Evolutionary conservation across 2,888 invertebrate genomes (phyloP).

Genomic region (Campaea margaritaria): DNA sequence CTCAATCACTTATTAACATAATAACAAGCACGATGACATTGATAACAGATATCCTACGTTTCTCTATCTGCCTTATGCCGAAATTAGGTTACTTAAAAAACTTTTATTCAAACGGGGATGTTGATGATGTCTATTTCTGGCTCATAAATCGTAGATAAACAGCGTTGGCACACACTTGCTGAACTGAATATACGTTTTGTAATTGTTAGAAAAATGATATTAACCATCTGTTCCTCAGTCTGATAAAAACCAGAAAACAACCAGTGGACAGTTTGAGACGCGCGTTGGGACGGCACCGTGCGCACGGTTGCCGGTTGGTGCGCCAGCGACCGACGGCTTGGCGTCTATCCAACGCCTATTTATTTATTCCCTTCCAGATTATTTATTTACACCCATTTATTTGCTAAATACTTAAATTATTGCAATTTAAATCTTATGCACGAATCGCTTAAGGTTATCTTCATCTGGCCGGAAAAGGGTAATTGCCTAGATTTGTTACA

Average conservation of each 20-base stretch:
- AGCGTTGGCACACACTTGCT: slow-evolving; percentile 1
- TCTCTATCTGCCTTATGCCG: not conserved
- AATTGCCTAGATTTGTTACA: not conserved
- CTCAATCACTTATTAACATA: no score
- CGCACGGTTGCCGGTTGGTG: slow-evolving; percentile 52
- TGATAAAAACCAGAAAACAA: slow-evolving; percentile 46
- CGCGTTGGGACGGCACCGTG: slow-evolving; percentile 40
- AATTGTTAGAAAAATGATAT: slow-evolving; percentile 27
- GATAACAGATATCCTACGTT: not conserved
- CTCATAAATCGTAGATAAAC: slow-evolving; percentile 2
- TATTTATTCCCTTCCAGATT: slow-evolving; percentile 66
- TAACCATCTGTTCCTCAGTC: slow-evolving; percentile 23
- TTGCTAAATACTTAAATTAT: slow-evolving; percentile 34
- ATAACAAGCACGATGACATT: no score
- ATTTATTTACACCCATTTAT: slow-evolving; percentile 66
- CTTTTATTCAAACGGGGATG: not conserved
- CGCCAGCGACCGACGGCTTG: slow-evolving; percentile 51
- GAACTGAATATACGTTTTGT: slow-evolving; percentile 10
- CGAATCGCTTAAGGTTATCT: slow-evolving; percentile 6
- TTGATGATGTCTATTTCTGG: not conserved
- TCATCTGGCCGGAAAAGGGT: slow-evolving; percentile 1
- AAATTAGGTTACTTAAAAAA: not conserved
- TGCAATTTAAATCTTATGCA: slow-evolving; percentile 31
- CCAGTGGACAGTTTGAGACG: slow-evolving; percentile 45
- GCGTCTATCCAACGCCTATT: slow-evolving; percentile 63